phyloP scores from a whole-genome alignment of 1,140 invertebrate species.

The Hyles euphorbiae region DNA sequence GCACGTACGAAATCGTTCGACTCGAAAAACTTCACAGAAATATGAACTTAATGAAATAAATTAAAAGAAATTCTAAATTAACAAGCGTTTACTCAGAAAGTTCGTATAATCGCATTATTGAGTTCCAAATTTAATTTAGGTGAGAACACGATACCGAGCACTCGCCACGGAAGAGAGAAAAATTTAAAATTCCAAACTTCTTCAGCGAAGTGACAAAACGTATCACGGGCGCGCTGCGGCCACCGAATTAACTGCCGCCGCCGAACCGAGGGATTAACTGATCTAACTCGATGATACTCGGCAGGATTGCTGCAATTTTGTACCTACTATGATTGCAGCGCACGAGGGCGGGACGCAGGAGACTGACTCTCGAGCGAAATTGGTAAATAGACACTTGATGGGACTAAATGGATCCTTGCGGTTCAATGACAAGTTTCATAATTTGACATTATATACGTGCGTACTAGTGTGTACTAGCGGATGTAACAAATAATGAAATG shows the following conservation, averaged over 20 bases:
- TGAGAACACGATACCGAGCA: neutral
- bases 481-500: no score
- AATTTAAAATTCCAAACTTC: neutral
- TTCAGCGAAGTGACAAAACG: constrained; percentile 13
- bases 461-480: no score
- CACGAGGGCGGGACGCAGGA: constrained; percentile 60
- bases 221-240: constrained; percentile 36
- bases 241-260: constrained; percentile 43
- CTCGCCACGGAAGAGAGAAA: neutral
- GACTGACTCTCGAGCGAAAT: constrained; percentile 58
- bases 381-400: constrained; percentile 42
- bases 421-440: constrained; percentile 6
- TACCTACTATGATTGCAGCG: constrained; percentile 52
- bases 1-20: neutral
- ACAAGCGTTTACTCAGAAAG: neutral
- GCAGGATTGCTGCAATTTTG: constrained; percentile 65
- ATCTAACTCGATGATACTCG: constrained; percentile 58
- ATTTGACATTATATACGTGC: neutral
- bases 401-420: constrained; percentile 20
- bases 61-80: no score
- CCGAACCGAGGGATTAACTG: constrained; percentile 36
- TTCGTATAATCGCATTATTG: neutral
- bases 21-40: neutral
- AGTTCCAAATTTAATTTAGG: neutral
- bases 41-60: no score